Base-by-base conservation (phyloP, 64 coral and sea anemone species). In the Orbicella faveolata region DNA sequence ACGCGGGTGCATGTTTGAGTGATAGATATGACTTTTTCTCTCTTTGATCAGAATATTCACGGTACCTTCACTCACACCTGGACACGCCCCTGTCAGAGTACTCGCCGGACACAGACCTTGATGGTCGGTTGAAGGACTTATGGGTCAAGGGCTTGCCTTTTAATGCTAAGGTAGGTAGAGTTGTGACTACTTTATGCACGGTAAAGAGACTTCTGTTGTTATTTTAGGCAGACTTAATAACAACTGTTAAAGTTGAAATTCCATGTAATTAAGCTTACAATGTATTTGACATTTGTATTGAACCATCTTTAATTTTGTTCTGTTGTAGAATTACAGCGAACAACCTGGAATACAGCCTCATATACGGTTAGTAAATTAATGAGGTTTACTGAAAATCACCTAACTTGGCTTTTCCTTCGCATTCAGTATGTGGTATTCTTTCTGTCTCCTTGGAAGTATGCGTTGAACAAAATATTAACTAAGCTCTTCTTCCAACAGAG, bases 101-200 rank as follows among this genome's bases (percentile, higher is more conserved):
- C 54, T 90, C 89, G 18, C 86, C 91, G 17, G 95, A 93, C 48
- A 68, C 82, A 16, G 78, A 86, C n/a, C 62, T 96, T 25, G 95
- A 96, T 63, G 95, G 95, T 30, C 72, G 92, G 36, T 51, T 96
- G 61, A 68, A 88, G 79, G 95, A 96, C 73, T 83, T 93, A 10
- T 96, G 95, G 95, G 95, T 93, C 34, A 96, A 96, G 62, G 93
- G 95, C 52, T 61, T 96, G 9, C 92, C 95, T 76, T 93, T 96
- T 33, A 96, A 74, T 59, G 86, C 87, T 61, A 90, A 83, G 89
- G 93, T 95, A 9, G 3, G 55, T 7, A 54, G 35, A 35, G 2
- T 63, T 36, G 36, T 75, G 15, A 6, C 3, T 83, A 14, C 63
- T 83, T 39, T 68, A 14, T 67, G 17, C 18, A 19, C 23, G 1